phyloP scores from a whole-genome alignment of 2,113 vertebrate species.

The Apodemus sylvaticus region DNA sequence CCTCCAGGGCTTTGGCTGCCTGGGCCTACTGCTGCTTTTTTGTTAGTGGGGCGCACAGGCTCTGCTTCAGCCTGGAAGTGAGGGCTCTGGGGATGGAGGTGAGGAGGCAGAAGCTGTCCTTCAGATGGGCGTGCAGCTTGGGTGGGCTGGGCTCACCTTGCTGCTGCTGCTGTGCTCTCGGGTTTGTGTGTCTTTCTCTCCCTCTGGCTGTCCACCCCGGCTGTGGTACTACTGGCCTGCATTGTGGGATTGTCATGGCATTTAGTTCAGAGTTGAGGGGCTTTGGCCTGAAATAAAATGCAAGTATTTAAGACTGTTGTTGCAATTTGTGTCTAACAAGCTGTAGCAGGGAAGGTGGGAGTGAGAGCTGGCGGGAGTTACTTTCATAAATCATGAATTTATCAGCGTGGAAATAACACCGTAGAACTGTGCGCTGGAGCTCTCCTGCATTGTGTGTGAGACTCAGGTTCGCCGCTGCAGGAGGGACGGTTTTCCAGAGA shows the following conservation, averaged over 20 bases:
- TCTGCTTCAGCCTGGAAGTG: slow-evolving; percentile 58
- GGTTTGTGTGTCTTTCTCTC: not conserved
- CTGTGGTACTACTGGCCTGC: not conserved
- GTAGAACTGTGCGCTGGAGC: not conserved
- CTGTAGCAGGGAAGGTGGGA: slow-evolving; percentile 70
- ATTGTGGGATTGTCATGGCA: slow-evolving; percentile 59
- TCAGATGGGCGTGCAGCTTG: slow-evolving; percentile 59
- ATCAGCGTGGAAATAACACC: slow-evolving; percentile 70
- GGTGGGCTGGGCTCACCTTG: not conserved
- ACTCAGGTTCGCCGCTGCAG: slow-evolving; percentile 25
- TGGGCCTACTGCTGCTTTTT: not conserved
- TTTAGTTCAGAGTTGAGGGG: slow-evolving; percentile 71
- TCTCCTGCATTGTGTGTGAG: not conserved
- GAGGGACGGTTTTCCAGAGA: slow-evolving; percentile 16
- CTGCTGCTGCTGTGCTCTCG: not conserved
- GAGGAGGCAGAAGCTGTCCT: not conserved
- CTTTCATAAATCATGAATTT: slow-evolving; percentile 76
- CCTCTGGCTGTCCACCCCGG: not conserved
- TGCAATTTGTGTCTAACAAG: slow-evolving; percentile 74
- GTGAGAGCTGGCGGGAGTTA: slow-evolving; percentile 47
- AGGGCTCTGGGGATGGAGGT: slow-evolving; percentile 53
- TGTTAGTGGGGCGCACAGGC: not conserved
- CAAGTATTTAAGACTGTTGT: slow-evolving; percentile 64
- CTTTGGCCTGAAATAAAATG: slow-evolving; percentile 83
- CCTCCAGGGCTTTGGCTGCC: not conserved